Percentiles rank a stretch among this genome's conserved stretches.
These are phyloP conservation scores for Lumbricus terrestris DNA, from an alignment of 2,888 invertebrate species.

Conservation along the genomic window DNA sequence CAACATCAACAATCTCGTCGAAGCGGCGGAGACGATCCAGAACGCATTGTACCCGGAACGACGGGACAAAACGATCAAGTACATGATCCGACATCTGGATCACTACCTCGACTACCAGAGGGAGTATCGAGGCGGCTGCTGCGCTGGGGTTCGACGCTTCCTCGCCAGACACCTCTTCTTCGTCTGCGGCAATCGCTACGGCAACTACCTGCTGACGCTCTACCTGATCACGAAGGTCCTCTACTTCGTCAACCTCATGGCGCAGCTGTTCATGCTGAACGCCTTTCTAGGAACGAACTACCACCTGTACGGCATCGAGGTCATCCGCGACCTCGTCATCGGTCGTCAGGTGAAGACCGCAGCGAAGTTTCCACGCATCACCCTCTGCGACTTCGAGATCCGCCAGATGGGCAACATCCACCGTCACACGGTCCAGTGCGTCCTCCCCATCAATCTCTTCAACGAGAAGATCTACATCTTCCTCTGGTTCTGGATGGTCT, in stretches of 20 bases:
- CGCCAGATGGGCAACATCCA: constrained; percentile 60
- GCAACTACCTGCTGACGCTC: constrained; percentile 61
- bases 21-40: constrained; percentile 49
- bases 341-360: constrained; percentile 55
- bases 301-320: constrained; percentile 60
- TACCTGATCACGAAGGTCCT: constrained; percentile 61
- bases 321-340: constrained; percentile 60
- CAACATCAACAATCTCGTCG: constrained; percentile 59
- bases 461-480: constrained; percentile 59
- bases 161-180: constrained; percentile 56
- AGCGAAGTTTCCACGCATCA: constrained; percentile 56
- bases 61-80: constrained; percentile 60
- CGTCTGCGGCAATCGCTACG: constrained; percentile 58
- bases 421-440: constrained; percentile 60
- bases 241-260: constrained; percentile 60
- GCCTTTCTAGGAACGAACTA: constrained; percentile 61
- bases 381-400: constrained; percentile 59
- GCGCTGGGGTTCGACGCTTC: constrained; percentile 54
- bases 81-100: constrained; percentile 61
- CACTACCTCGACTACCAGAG: constrained; percentile 58
- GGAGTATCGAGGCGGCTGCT: constrained; percentile 58
- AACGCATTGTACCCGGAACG: constrained; percentile 60
- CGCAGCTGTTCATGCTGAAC: constrained; percentile 62
- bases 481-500: constrained; percentile 61
- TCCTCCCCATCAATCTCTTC: constrained; percentile 39